Evolutionary conservation across 2,888 invertebrate species (phyloP), one percentile per base, ranked within the genome.

Genomic region (Machimus rusticus): DNA sequence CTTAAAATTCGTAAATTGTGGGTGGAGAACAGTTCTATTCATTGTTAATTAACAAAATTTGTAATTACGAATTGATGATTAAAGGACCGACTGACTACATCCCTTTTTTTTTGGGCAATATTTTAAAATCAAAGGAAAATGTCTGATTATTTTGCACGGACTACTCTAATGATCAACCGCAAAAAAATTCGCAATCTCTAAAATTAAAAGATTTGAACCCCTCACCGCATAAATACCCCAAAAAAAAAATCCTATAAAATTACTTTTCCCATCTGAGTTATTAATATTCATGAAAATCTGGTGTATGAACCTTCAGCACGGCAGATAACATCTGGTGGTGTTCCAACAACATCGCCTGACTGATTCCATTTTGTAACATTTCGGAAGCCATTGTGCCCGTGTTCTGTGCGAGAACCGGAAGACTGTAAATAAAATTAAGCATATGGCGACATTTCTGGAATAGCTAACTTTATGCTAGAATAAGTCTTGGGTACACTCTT

Each of bases 381-480:
- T 19, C 66, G 66, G 66, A 66, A 66, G 66, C 66, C 14, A 66
- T 66, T 66, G 66, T 66, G 66, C 66, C 66, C 66, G 28, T 66
- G 66, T 66, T 66, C 23, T 28, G 66, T 28, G 23, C 66, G 16
- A 39, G 8, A 76, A 28, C 76, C 76, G 76, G 76, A 76, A 76
- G 34, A 76, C 37, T 43, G 78, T 78, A 78, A 78, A 78, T 78
- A 78, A 78, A 78, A 78, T 78, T 78, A 78, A 39, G 39, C 78
- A 78, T 78, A 78, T 43, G 78, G 43, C 39, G 78, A 16, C 19
- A 78, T 78, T 78, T 19, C 39, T 78, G 78, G 19, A 37, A 78
- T 78, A 78, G 43, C 78, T 39, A 43, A 78, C 78, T 39, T 78
- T 78, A 23, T 16, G 43, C 37, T 78, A 9, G 23, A 16, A 43